phyloP scores from a whole-genome alignment of 1,140 invertebrate species.

The Bombus polaris region DNA sequence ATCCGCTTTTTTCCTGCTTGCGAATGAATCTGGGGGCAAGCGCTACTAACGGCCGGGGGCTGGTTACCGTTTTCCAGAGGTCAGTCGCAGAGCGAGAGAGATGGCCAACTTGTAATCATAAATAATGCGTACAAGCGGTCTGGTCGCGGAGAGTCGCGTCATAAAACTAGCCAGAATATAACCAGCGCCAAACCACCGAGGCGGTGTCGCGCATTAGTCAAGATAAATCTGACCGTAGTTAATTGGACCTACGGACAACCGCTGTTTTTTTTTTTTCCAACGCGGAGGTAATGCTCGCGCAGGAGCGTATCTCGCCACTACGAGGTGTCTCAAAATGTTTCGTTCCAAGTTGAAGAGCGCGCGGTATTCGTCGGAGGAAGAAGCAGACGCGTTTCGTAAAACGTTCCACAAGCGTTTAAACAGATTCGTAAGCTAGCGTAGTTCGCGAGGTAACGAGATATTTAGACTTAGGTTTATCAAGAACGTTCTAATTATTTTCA shows the following conservation, averaged over 20 bases:
- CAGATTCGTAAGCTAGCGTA: too few relatives aligned
- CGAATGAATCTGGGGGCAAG: neutral
- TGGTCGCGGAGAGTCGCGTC: slow-evolving; percentile 47
- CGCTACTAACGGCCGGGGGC: neutral
- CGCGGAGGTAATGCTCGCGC: neutral
- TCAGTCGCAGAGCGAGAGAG: neutral
- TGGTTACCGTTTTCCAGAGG: neutral
- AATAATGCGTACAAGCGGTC: slow-evolving; percentile 51
- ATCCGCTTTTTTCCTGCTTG: neutral
- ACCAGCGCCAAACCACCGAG: slow-evolving; percentile 42
- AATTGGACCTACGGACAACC: slow-evolving; percentile 58
- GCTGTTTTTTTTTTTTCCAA: slow-evolving; percentile 24
- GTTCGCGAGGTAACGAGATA: too few relatives aligned
- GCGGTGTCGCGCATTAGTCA: slow-evolving; percentile 52
- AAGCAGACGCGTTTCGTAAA: too few relatives aligned
- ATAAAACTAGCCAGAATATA: slow-evolving; percentile 42
- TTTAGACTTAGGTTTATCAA: too few relatives aligned
- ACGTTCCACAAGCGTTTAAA: too few relatives aligned
- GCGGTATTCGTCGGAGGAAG: neutral
- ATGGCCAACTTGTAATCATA: slow-evolving; percentile 43
- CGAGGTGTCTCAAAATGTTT: neutral
- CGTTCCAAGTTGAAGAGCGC: rapidly evolving
- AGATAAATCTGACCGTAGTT: slow-evolving; percentile 65
- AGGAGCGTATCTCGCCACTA: neutral
- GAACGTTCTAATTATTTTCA: too few relatives aligned